Evolutionary conservation across 2,113 vertebrate genomes (phyloP), one percentile per base, ranked within the genome.

Genomic region (Nerophis ophidion): DNA sequence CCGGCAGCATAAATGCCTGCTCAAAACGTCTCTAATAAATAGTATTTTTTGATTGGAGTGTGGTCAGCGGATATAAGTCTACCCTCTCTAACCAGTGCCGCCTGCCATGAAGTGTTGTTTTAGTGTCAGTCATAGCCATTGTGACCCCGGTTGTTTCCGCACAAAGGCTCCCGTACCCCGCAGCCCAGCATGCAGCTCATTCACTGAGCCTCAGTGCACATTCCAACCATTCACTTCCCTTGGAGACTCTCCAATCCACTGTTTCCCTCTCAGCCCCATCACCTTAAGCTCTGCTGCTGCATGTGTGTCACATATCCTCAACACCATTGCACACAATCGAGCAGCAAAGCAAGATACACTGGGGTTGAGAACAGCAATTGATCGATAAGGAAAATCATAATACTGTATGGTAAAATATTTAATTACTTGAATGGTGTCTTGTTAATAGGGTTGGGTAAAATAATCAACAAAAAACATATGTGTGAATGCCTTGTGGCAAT

Each of bases 151-250:
- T 82, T 87, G 86, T 81, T 76, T 79, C 60, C 7, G 83, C 84
- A 88, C 82, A 87, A 87, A 82, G 72, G 75, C 82, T 79, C 64
- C 75, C 72, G 75, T 73, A 70, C 72, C 75, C 78, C 83, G 65
- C 70, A 69, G 66, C 81, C 71, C 79, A 84, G 85, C 77, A 66
- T 82, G 81, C 70, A 65, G 79, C 81, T 84, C 76, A 83, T 87
- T 89, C 87, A 88, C 74, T 67, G 62, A 83, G 81, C 78, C 75
- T 77, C 70, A 55, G 68, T 68, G 54, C 73, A 60, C 80, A 87
- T 87, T 89, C 88, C 85, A 79, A 70, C 84, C 81, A 86, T 84
- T 83, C 85, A 84, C 78, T 84, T 83, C 80, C 81, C 86, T 72
- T 80, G 79, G 80, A 86, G 84, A 87, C 79, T 79, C 72, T 70